phyloP scores from a whole-genome alignment of 2,113 vertebrate species.

The Ictalurus punctatus region DNA sequence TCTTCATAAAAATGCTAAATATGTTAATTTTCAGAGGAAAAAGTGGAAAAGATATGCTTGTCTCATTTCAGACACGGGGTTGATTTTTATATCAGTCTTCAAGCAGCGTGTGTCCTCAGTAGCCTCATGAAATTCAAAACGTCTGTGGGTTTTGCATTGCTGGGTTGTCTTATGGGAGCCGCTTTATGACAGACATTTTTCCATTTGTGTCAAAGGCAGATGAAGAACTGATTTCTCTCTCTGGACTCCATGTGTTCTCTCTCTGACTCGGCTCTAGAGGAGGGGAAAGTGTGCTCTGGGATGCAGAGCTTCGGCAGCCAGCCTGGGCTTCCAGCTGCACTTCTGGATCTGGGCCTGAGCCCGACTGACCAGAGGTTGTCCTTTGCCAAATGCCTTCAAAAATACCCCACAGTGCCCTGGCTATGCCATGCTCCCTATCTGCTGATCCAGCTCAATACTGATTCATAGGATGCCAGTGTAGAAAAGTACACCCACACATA shows the following conservation, averaged over 20 bases:
- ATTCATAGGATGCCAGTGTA: conserved; percentile 5
- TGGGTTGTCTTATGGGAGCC: conserved; percentile 35
- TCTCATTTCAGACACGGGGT: conserved; percentile 25
- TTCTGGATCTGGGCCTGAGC: conserved; percentile 28
- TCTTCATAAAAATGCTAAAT: conserved; percentile 12
- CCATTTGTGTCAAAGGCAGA: conserved; percentile 50
- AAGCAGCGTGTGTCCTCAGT: conserved; percentile 46
- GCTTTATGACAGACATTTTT: conserved; percentile 51
- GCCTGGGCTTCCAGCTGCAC: conserved; percentile 44
- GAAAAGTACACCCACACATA: background rate
- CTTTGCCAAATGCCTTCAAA: conserved; percentile 11
- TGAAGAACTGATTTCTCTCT: conserved; percentile 49
- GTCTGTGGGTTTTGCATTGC: conserved; percentile 30
- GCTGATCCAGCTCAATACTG: background rate
- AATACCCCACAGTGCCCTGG: background rate
- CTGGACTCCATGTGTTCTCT: conserved; percentile 51
- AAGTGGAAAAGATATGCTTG: conserved; percentile 6
- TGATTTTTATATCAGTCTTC: conserved; percentile 33
- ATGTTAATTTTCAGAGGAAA: conserved; percentile 13
- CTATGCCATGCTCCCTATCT: background rate
- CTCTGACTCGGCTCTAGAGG: conserved; percentile 29
- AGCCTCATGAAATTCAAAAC: conserved; percentile 38
- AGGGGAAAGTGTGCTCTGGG: conserved; percentile 32
- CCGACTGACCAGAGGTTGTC: conserved; percentile 25
- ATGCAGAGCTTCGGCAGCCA: conserved; percentile 13